Base-by-base conservation (phyloP, 2,797 vertebrate genomes). In the Sphenodon punctatus region DNA sequence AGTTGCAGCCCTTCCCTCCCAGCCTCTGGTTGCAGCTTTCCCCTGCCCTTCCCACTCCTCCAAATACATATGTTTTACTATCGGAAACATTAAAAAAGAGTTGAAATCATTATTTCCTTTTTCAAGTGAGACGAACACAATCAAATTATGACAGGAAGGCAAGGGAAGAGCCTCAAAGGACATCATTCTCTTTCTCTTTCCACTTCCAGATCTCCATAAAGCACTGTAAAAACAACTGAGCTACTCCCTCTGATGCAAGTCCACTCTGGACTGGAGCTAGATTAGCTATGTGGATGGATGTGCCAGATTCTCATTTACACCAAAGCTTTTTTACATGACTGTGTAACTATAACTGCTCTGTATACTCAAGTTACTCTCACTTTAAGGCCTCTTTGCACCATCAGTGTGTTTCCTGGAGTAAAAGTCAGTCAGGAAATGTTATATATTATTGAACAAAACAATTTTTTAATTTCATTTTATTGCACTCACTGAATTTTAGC, bases 181-280 rank as follows among this genome's bases (percentile, higher is more conserved):
- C 90, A 82, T 72, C 10, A 80, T 67, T 66, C 82, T 67, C 55
- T 36, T 32, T 71, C 38, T 72, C 25, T 53, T 41, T 86, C 11
- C 49, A 13, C 83, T 76, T 88, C 63, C 53, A 82, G 67, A 78
- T 67, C 4, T 51, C 66, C 17, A 41, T 51, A 53, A 68, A 53
- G 36, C n/a, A 4, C 36, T 61, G 32, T 36, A 70, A 61, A 88
- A 86, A 81, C 86, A 85, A 78, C 89, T 70, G 38, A 90, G 65
- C 13, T 0, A 0, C 32, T 32, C 53, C 36, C 19, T 34, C 55
- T 34, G 32, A 36, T 58, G 41, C 16, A 78, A 43, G 70, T 81
- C 71, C 45, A 39, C 74, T 60, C 74, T 67, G 30, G 5, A 85
- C n/a, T 36, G 75, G 41, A 58, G 20, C 58, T 58, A 36, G 34